A percentile compares a stretch with the other conserved stretches of the same genome.
Conservation (phyloP, 2,113 vertebrate genomes). For the Rhinoderma darwinii region DNA sequence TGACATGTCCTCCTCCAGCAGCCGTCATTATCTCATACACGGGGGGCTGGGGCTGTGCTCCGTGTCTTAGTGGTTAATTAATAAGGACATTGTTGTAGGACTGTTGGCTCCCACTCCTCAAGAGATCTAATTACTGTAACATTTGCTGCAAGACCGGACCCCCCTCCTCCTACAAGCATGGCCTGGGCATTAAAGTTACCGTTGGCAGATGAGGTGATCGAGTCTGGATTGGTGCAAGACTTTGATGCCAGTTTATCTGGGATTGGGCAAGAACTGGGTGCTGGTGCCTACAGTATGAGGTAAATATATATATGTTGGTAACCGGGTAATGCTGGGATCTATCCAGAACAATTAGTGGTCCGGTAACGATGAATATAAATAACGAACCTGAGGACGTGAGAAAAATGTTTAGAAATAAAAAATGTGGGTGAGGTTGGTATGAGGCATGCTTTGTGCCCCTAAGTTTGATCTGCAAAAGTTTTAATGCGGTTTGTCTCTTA, state of each 20-base stretch:
- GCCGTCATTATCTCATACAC: neutral
- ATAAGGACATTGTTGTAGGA: neutral
- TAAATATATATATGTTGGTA: no score
- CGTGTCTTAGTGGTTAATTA: neutral
- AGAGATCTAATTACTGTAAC: neutral
- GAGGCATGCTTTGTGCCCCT: no score
- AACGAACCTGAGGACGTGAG: no score
- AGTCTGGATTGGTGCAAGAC: conserved; percentile 95
- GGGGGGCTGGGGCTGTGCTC: neutral
- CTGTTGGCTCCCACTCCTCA: neutral
- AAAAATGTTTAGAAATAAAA: no score
- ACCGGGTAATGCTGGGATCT: no score
- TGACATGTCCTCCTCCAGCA: conserved; percentile 21
- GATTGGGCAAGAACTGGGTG: conserved; percentile 95
- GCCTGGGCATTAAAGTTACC: conserved; percentile 96
- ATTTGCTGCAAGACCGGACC: neutral
- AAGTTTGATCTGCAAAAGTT: no score
- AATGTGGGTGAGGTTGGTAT: no score
- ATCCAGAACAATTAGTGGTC: no score
- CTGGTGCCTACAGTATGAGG: conserved; percentile 99
- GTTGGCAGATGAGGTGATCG: conserved; percentile 94
- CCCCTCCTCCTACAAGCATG: conserved; percentile 70
- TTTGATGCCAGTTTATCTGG: conserved; percentile 97
- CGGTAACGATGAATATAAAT: no score
- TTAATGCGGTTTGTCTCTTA: no score